Percentiles rank a stretch among this genome's conserved stretches.
Evolutionary conservation across 2,113 vertebrate genomes (phyloP).

Genomic region (Hassar affinis): DNA sequence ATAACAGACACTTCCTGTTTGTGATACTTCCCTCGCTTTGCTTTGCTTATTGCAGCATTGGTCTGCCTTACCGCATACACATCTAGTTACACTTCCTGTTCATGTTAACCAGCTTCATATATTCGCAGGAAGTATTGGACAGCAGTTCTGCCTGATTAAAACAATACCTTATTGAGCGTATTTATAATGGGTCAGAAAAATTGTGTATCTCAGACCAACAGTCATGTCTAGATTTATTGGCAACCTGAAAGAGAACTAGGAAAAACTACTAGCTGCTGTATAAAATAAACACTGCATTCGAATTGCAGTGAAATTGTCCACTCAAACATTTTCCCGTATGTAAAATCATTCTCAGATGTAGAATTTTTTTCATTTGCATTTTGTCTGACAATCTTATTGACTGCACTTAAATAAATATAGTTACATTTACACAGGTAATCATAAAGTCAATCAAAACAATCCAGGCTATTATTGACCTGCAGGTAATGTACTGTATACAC

Average conservation of each 20-base stretch:
- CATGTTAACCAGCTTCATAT: slow-evolving; percentile 27
- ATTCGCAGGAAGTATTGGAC: not conserved
- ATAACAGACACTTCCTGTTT: slow-evolving; percentile 83
- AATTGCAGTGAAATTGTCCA: not conserved
- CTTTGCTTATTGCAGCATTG: slow-evolving; percentile 57
- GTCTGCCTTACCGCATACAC: slow-evolving; percentile 67
- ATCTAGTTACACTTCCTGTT: slow-evolving; percentile 71
- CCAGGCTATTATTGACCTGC: not conserved
- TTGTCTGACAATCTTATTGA: not conserved
- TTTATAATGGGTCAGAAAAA: not conserved
- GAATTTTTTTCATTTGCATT: not conserved
- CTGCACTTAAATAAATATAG: not conserved
- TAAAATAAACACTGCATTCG: too few species aligned
- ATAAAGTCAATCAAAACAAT: not conserved
- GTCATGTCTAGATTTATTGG: not conserved
- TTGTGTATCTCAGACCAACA: not conserved
- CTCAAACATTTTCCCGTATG: not conserved
- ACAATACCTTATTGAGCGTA: not conserved
- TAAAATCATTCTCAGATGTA: not conserved
- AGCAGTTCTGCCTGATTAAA: not conserved
- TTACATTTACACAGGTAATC: not conserved
- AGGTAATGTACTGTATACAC: not conserved
- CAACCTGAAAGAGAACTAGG: not conserved
- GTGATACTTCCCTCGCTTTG: slow-evolving; percentile 55
- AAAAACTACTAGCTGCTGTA: not conserved